phyloP scores from a whole-genome alignment of 2,113 vertebrate species.

The Paedocypris sp. region DNA sequence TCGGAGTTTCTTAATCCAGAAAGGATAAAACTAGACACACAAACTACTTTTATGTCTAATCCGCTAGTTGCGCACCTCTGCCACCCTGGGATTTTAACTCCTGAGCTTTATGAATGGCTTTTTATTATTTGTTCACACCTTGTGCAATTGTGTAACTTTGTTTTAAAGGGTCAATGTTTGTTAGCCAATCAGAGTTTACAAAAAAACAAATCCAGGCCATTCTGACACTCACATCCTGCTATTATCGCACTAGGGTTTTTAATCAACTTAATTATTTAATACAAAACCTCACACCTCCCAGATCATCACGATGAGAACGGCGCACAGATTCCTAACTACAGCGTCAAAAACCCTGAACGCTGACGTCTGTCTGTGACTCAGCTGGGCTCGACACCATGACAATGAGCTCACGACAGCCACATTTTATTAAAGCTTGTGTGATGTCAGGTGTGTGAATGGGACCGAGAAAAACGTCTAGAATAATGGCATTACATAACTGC shows the following conservation, averaged over 20 bases:
- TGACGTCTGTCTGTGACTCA: conserved; percentile 35
- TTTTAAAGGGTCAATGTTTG: no score
- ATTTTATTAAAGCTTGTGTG: conserved; percentile 2
- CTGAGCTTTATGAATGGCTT: neutral
- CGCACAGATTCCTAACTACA: neutral
- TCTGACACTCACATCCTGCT: neutral
- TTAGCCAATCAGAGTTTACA: no score
- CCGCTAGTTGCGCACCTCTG: neutral
- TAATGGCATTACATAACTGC: neutral
- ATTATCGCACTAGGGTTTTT: neutral
- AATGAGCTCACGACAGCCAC: neutral
- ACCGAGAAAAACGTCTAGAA: neutral
- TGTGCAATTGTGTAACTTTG: neutral
- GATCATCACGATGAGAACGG: no score
- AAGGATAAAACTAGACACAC: neutral
- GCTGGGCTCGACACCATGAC: conserved; percentile 33
- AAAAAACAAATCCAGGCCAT: neutral
- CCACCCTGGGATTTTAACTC: neutral
- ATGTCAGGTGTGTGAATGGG: neutral
- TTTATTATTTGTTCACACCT: neutral
- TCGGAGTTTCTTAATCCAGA: neutral
- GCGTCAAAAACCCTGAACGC: conserved; percentile 19
- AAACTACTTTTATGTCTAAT: neutral
- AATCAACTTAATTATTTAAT: no score
- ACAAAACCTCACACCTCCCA: no score